Percentiles rank a stretch among this genome's conserved stretches.
Evolutionary conservation across 2,888 invertebrate species (phyloP).

Genomic region (Dolichomitus sp.): DNA sequence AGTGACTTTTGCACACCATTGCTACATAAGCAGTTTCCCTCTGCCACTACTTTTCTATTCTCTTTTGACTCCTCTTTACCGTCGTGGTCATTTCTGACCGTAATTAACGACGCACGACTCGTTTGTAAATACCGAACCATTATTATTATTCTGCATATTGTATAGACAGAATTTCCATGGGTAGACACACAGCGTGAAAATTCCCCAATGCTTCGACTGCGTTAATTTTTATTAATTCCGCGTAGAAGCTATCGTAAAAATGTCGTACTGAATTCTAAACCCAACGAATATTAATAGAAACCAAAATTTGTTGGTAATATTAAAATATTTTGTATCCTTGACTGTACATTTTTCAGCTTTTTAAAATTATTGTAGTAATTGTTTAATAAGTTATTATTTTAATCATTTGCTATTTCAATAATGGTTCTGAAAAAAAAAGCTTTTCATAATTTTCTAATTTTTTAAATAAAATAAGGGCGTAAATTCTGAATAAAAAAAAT

Average conservation of each 20-base stretch:
- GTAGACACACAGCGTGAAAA: neutral
- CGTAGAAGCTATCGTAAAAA: conserved; percentile 3
- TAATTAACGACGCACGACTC: neutral
- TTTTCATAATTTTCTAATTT: too few relatives aligned
- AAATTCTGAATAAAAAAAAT: too few relatives aligned
- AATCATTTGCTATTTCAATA: too few relatives aligned
- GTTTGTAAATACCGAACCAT: neutral
- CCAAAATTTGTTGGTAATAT: too few relatives aligned
- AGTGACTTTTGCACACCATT: neutral
- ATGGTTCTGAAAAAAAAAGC: too few relatives aligned
- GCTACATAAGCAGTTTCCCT: neutral
- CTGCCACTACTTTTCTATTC: neutral
- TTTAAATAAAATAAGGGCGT: too few relatives aligned
- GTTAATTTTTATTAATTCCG: neutral
- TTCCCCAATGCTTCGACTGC: neutral
- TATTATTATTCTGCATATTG: neutral
- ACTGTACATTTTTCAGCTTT: too few relatives aligned
- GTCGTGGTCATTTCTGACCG: neutral
- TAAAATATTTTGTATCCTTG: too few relatives aligned
- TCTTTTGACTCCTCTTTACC: neutral
- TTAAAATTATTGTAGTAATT: too few relatives aligned
- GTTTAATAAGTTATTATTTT: too few relatives aligned
- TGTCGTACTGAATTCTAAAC: neutral
- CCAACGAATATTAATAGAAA: neutral
- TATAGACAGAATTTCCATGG: neutral